These are phyloP conservation scores for Drosophila ohnishii DNA, from an alignment of 1,140 invertebrate genomes.

Conservation along the genomic window DNA sequence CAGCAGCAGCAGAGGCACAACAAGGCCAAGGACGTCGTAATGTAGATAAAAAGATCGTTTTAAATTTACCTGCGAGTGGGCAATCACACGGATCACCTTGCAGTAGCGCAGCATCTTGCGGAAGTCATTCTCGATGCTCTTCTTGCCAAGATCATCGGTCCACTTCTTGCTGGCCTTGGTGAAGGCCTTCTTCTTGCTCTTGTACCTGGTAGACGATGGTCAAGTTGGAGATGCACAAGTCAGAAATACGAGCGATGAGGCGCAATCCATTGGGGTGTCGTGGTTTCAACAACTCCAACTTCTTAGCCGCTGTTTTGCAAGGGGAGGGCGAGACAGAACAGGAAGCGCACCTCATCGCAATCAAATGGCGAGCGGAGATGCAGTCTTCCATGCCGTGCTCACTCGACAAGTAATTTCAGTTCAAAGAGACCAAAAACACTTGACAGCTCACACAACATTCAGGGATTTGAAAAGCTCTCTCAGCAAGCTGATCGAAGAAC, in stretches of 20 bases:
- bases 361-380: conserved; percentile 87
- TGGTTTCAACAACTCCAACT: conserved; percentile 39
- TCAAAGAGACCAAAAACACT: conserved; percentile 14
- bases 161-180: conserved; percentile 99
- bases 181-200: conserved; percentile 99
- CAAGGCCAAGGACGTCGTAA: conserved; percentile 78
- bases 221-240: conserved; percentile 41
- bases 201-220: conserved; percentile 90
- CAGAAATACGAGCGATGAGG: conserved; percentile 29
- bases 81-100: conserved; percentile 97
- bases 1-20: conserved; percentile 42
- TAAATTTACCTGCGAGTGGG: conserved; percentile 95
- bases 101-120: conserved; percentile 99
- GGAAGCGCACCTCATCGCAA: conserved; percentile 79
- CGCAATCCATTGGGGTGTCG: conserved; percentile 39
- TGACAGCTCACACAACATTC: conserved; percentile 82
- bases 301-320: conserved; percentile 51
- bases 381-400: conserved; percentile 71
- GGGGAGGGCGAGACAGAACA: conserved; percentile 63
- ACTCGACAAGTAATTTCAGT: conserved; percentile 50
- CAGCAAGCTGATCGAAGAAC: conserved; percentile 87
- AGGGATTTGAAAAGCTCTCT: conserved; percentile 85
- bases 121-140: conserved; percentile 98
- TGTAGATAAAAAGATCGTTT: background rate
- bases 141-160: conserved; percentile 97